phyloP scores from a whole-genome alignment of 2,113 vertebrate genomes.

The Semicossyphus pulcher region DNA sequence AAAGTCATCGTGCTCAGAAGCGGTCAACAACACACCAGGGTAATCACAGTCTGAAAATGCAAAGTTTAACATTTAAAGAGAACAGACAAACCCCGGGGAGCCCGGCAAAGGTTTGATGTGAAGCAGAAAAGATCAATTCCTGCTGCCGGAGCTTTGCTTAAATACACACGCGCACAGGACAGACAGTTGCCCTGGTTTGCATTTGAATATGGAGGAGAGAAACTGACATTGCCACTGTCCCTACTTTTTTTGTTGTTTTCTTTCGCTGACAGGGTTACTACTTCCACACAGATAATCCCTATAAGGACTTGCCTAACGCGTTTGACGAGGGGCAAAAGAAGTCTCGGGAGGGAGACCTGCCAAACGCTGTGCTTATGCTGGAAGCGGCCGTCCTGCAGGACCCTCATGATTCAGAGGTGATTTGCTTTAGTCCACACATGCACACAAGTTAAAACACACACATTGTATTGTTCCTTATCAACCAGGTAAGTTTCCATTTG shows the following conservation, averaged over 20 bases:
- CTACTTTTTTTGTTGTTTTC: slow-evolving; percentile 24
- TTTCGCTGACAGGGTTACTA: slow-evolving; percentile 91
- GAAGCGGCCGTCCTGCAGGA: slow-evolving; percentile 96
- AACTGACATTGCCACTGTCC: slow-evolving; percentile 59
- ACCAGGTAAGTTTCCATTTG: neutral
- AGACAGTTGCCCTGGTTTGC: slow-evolving; percentile 44
- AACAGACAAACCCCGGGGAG: slow-evolving; percentile 53
- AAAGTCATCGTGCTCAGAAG: slow-evolving; percentile 57
- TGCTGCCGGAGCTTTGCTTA: slow-evolving; percentile 52
- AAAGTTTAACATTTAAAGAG: slow-evolving; percentile 79
- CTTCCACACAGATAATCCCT: slow-evolving; percentile 99
- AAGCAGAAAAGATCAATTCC: slow-evolving; percentile 63
- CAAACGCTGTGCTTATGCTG: slow-evolving; percentile 93
- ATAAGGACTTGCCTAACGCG: slow-evolving; percentile 95
- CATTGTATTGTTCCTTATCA: neutral
- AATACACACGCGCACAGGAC: slow-evolving; percentile 46
- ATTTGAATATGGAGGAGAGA: slow-evolving; percentile 35
- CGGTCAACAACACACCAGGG: slow-evolving; percentile 56
- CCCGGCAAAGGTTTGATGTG: slow-evolving; percentile 54
- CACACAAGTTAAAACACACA: neutral
- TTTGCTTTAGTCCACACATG: slow-evolving; percentile 7
- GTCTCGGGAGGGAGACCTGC: slow-evolving; percentile 93
- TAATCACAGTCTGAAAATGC: slow-evolving; percentile 69
- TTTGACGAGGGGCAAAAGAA: slow-evolving; percentile 96
- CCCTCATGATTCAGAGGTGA: slow-evolving; percentile 96